Conservation (phyloP, 1,140 invertebrate genomes). For the Bombus turneri region DNA sequence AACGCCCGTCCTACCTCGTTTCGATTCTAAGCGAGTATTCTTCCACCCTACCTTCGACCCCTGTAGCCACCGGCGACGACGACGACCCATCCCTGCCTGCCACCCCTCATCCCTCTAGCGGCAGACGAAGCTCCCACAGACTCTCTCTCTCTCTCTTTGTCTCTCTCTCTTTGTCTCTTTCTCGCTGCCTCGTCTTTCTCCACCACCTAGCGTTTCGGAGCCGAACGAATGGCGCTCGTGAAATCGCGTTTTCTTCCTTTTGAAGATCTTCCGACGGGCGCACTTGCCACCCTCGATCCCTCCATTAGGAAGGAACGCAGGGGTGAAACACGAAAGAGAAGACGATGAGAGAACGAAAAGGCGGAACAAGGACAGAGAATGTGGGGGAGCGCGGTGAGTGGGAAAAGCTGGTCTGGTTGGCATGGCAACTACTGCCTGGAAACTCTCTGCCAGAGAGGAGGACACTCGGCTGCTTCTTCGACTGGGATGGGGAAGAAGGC, state of each 20-base stretch:
- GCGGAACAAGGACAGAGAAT: neutral
- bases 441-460: constrained; percentile 33
- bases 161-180: neutral
- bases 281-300: constrained; percentile 63
- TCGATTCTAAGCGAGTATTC: constrained; percentile 51
- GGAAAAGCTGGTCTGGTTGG: constrained; percentile 60
- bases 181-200: neutral
- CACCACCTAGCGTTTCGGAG: constrained; percentile 31
- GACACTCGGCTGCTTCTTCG: constrained; percentile 48
- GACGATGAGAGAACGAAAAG: neutral
- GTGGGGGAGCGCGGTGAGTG: constrained; percentile 20
- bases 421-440: constrained; percentile 60
- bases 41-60: constrained; percentile 41
- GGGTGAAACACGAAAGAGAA: constrained; percentile 14
- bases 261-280: constrained; percentile 64
- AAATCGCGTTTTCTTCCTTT: constrained; percentile 74
- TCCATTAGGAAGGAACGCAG: constrained; percentile 35
- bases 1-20: constrained; percentile 62
- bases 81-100: neutral
- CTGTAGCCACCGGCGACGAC: constrained; percentile 20
- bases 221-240: constrained; percentile 75
- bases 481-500: constrained; percentile 6
- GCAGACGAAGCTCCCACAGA: neutral
- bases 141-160: neutral
- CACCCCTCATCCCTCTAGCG: constrained; percentile 3